Base-by-base conservation (phyloP, 2,888 invertebrate species). In the Galerucella nymphaeae region DNA sequence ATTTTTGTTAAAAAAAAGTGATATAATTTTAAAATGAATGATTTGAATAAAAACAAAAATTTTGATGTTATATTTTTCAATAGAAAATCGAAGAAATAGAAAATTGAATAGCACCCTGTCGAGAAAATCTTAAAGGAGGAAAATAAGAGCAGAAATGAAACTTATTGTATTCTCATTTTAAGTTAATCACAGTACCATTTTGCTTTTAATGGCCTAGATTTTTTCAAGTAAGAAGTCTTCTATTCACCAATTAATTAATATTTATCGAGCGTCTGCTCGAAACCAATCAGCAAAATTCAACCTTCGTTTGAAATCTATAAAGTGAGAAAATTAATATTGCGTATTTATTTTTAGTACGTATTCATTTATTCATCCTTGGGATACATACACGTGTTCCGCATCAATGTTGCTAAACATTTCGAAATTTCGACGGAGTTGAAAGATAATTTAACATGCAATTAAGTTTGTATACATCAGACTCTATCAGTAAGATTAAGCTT, bases 321-420 rank as follows among this genome's bases (percentile, higher is more conserved):
- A 62, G 16, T 42, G 16, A 61, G 61, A 41, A 61, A 62, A 41
- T 59, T n/a, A 18, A 62, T 62, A 18, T 62, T 62, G 61, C 61
- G 61, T 42, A 62, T 66, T n/a, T 66, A 66, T 66, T 66, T 66
- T 66, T 66, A 66, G 30, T 58, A 58, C 45, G 42, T n/a, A 58
- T 66, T 58, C 58, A 58, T 66, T 42, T 66, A 66, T 66, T 66
- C 30, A 42, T 57, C 66, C 66, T 66, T 66, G 66, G 41, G 58
- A 42, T 66, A 66, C 14, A n/a, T 58, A 23, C 66, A 66, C 66
- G 66, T 66, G 66, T 66, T 14, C 23, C 53, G 16, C n/a, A 42
- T 42, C 42, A 4, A 41, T 42, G 23, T 58, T 42, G 20, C 20
- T 23, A 66, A 66, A 66, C 23, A 58, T 58, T 58, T 10, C n/a